Percentiles rank a stretch among this genome's conserved stretches.
Conservation (phyloP, 2,888 invertebrate genomes). For the Antheraea assamensis region DNA sequence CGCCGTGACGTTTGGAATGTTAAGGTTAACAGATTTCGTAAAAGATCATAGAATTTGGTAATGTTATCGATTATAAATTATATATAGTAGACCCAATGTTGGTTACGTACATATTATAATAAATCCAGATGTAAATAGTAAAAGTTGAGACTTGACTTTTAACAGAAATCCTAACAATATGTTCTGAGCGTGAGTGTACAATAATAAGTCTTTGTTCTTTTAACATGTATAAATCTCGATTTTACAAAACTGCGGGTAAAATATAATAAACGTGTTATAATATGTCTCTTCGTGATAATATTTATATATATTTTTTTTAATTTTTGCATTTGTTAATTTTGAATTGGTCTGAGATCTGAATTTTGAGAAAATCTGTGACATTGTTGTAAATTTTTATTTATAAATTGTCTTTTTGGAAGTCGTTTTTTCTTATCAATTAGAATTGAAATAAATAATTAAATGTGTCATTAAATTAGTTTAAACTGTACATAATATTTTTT, state of each 20-base stretch:
- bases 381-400: too few relatives aligned
- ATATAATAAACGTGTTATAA: not conserved
- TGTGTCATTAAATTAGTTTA: not conserved
- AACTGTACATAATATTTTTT: not conserved
- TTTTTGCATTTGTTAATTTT: too few relatives aligned
- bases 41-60: not conserved
- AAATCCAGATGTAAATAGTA: not conserved
- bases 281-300: too few relatives aligned
- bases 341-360: too few relatives aligned
- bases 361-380: too few relatives aligned
- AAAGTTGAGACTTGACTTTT: not conserved
- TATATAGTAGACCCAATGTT: not conserved
- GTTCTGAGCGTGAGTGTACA: constrained; percentile 41
- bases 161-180: not conserved
- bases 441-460: not conserved
- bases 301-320: too few relatives aligned
- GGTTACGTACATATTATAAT: not conserved
- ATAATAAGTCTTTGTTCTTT: constrained; percentile 61
- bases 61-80: not conserved
- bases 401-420: too few relatives aligned
- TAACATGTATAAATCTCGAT: constrained; percentile 51
- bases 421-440: too few relatives aligned
- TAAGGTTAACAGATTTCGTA: not conserved
- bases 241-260: constrained; percentile 54
- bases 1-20: too few relatives aligned